A percentile compares a stretch with the other conserved stretches of the same genome.
These are phyloP conservation scores for Borostomias antarcticus DNA, from an alignment of 2,797 vertebrate genomes.

Conservation along the genomic window DNA sequence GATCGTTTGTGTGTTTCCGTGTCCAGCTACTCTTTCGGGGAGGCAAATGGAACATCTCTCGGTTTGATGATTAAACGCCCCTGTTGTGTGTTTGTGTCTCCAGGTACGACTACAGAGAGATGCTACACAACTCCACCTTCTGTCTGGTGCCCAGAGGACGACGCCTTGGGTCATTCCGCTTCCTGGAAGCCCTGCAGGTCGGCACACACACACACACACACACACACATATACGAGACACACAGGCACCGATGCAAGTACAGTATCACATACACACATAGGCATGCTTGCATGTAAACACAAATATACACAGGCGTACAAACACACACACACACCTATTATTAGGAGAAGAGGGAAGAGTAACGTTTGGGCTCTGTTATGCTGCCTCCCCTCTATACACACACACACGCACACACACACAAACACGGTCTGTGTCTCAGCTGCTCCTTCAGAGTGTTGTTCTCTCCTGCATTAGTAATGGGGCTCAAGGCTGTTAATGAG, in stretches of 20 bases:
- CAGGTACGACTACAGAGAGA: conserved; percentile 99
- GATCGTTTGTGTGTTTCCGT: too few relatives aligned
- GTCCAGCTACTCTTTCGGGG: too few relatives aligned
- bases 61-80: neutral
- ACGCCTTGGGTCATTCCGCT: conserved; percentile 97
- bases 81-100: conserved; percentile 6
- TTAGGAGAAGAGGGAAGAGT: neutral
- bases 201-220: conserved; percentile 39
- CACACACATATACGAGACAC: neutral
- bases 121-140: conserved; percentile 99
- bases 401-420: conserved; percentile 2
- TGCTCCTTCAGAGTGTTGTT: neutral
- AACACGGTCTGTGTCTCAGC: neutral
- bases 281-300: conserved; percentile 91
- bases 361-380: neutral
- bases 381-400: neutral
- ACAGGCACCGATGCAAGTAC: too few relatives aligned
- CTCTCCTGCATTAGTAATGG: conserved; percentile 12
- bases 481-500: conserved; percentile 7
- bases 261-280: too few relatives aligned
- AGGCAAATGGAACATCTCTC: too few relatives aligned
- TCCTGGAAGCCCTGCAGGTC: conserved; percentile 98
- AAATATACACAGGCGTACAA: neutral
- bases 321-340: neutral
- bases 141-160: conserved; percentile 98